Conservation (phyloP, 2,113 vertebrate genomes). For the Salminus brasiliensis region DNA sequence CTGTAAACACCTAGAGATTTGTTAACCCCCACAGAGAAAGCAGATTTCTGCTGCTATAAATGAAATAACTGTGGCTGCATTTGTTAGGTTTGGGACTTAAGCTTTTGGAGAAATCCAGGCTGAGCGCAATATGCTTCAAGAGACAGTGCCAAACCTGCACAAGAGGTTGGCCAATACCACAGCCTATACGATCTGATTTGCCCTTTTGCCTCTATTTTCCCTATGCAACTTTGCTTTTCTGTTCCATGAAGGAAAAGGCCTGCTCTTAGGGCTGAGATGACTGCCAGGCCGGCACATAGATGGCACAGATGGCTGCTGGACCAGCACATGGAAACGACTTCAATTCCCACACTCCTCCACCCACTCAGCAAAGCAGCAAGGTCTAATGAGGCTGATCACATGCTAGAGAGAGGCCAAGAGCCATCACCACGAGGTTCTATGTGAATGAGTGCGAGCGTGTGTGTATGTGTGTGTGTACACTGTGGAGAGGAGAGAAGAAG, state of each 20-base stretch:
- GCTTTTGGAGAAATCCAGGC: too few relatives aligned
- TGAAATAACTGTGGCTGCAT: too few relatives aligned
- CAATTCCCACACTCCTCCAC: constrained; percentile 16
- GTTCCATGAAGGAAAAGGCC: background rate
- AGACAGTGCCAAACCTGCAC: too few relatives aligned
- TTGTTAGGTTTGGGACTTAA: too few relatives aligned
- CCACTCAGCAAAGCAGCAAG: constrained; percentile 32
- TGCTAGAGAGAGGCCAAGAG: constrained; percentile 46
- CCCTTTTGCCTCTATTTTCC: background rate
- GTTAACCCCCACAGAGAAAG: too few relatives aligned
- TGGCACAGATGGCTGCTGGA: background rate
- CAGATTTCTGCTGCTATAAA: too few relatives aligned
- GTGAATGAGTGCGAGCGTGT: constrained; percentile 29
- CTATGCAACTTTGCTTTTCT: background rate
- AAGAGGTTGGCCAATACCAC: too few relatives aligned
- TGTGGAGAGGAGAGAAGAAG: constrained; percentile 17
- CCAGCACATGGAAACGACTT: background rate
- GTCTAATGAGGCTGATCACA: constrained; percentile 57
- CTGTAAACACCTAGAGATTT: too few relatives aligned
- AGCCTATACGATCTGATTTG: background rate
- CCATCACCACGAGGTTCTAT: constrained; percentile 29
- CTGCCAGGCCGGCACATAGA: background rate
- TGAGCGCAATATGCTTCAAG: too few relatives aligned
- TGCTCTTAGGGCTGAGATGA: background rate
- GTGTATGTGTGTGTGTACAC: constrained; percentile 27